Evolutionary conservation across 2,888 invertebrate species (phyloP).

Genomic region (Protodeltote pygarga): DNA sequence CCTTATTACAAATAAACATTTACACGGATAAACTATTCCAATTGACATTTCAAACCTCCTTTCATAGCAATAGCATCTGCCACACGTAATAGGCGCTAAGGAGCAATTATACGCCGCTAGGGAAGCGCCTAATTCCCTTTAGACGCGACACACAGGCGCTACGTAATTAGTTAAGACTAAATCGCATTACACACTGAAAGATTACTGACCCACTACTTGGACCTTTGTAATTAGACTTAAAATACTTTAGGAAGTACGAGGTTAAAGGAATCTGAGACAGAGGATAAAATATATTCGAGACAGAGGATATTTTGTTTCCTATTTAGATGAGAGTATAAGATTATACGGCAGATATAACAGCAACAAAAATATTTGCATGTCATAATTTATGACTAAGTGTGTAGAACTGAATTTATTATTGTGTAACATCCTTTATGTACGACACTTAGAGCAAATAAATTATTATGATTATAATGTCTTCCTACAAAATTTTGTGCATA

Average conservation of each 20-base stretch:
- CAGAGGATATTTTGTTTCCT: no score
- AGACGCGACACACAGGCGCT: constrained; percentile 40
- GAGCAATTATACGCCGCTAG: constrained; percentile 34
- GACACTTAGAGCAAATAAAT: no score
- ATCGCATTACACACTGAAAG: constrained; percentile 47
- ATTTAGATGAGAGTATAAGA: no score
- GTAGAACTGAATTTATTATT: no score
- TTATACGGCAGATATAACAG: no score
- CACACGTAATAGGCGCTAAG: constrained; percentile 4
- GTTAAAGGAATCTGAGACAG: background rate
- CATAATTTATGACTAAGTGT: no score
- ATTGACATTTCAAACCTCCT: constrained; percentile 2
- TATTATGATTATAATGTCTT: no score
- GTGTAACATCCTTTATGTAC: no score
- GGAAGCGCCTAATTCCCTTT: constrained; percentile 46
- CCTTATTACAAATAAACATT: no score
- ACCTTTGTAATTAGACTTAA: constrained; percentile 10
- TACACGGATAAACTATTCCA: no score
- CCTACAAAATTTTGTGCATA: no score
- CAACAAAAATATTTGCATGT: no score
- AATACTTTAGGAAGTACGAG: background rate
- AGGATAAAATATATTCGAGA: background rate
- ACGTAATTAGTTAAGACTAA: constrained; percentile 53
- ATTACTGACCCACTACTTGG: constrained; percentile 29
- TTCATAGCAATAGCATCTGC: constrained; percentile 24